Conservation (phyloP, 2,113 vertebrate species). For the Sebastes fasciatus region DNA sequence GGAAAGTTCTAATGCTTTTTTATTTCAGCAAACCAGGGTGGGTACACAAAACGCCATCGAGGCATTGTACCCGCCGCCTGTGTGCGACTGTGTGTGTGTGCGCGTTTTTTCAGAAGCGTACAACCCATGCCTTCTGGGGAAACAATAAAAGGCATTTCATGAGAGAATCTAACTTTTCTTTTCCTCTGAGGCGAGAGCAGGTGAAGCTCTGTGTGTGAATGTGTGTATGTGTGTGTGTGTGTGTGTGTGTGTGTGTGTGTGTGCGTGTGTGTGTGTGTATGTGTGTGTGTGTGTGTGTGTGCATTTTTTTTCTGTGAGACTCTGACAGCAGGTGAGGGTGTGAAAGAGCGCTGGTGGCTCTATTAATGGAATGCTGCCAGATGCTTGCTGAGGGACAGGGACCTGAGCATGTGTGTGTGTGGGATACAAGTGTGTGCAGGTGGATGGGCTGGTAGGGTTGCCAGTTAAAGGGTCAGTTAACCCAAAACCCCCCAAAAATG, state of each 20-base stretch:
- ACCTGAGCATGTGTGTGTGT: slow-evolving; percentile 29
- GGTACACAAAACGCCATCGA: slow-evolving; percentile 78
- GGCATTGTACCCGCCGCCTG: slow-evolving; percentile 63
- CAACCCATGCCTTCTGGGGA: slow-evolving; percentile 79
- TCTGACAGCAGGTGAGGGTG: slow-evolving; percentile 64
- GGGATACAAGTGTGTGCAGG: slow-evolving; percentile 54
- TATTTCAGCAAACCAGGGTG: slow-evolving; percentile 70
- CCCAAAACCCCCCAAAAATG: neutral
- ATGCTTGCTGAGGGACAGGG: slow-evolving; percentile 48
- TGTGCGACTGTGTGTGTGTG: slow-evolving; percentile 8
- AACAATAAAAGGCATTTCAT: slow-evolving; percentile 80
- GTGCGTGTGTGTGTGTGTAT: slow-evolving; percentile 19
- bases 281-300: neutral
- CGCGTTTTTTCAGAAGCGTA: slow-evolving; percentile 63
- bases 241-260: slow-evolving; percentile 21
- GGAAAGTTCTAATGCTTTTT: slow-evolving; percentile 78
- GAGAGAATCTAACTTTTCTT: slow-evolving; percentile 76
- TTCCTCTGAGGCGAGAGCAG: slow-evolving; percentile 68
- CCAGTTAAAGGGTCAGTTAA: slow-evolving; percentile 22
- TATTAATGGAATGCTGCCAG: slow-evolving; percentile 66
- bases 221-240: slow-evolving; percentile 21
- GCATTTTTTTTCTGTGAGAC: slow-evolving; percentile 19
- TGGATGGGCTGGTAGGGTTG: slow-evolving; percentile 26
- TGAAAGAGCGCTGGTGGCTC: slow-evolving; percentile 60
- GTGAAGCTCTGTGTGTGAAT: slow-evolving; percentile 45